Conservation (phyloP, 2,113 vertebrate species). For the Hippocampus abdominalis region DNA sequence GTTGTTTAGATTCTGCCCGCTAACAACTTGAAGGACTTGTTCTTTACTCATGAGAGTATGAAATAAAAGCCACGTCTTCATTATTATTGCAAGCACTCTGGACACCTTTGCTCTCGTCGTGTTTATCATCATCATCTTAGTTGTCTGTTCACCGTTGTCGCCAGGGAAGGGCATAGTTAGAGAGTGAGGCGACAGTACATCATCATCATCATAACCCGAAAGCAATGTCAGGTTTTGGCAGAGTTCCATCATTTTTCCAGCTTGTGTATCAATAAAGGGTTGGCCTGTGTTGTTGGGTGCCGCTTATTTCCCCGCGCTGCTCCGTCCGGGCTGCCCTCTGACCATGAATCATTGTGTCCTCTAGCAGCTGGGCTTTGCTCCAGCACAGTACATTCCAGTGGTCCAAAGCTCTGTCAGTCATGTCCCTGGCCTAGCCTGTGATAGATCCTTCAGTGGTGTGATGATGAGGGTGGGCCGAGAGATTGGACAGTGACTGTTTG, state of each 20-base stretch:
- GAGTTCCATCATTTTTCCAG: constrained; percentile 20
- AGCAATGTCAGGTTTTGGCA: constrained; percentile 23
- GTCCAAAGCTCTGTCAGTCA: constrained; percentile 63
- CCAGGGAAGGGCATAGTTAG: constrained; percentile 29
- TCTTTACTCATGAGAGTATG: background rate
- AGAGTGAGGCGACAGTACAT: constrained; percentile 29
- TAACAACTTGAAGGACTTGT: background rate
- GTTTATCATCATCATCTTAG: constrained; percentile 11
- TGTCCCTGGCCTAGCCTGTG: constrained; percentile 50
- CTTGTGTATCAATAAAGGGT: constrained; percentile 43
- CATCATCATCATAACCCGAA: constrained; percentile 37
- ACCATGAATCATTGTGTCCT: constrained; percentile 64
- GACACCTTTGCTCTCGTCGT: background rate
- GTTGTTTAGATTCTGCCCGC: constrained; percentile 1
- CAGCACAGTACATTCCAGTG: constrained; percentile 43
- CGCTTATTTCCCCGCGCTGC: constrained; percentile 55
- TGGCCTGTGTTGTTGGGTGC: constrained; percentile 40
- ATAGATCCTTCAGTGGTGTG: constrained; percentile 64
- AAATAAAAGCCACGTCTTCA: background rate
- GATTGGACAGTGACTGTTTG: constrained; percentile 71
- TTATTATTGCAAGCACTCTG: background rate
- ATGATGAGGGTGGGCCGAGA: constrained; percentile 54
- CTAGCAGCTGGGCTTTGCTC: constrained; percentile 54
- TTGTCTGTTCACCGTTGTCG: constrained; percentile 20
- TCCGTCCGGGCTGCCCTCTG: constrained; percentile 61